phyloP scores from a whole-genome alignment of 2,113 vertebrate genomes.

The Mustela lutreola region DNA sequence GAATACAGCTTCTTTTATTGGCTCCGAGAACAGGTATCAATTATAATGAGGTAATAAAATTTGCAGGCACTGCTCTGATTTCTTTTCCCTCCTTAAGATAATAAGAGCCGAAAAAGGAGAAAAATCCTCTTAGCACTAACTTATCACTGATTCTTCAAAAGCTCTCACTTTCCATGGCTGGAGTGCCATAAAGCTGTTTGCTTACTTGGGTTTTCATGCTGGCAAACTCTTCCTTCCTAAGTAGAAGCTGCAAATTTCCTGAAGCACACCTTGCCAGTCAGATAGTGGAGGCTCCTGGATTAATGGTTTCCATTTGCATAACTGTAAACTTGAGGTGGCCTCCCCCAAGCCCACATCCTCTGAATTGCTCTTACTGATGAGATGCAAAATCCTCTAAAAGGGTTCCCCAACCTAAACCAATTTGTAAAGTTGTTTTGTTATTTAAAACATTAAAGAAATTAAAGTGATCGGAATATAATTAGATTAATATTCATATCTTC shows the following conservation, averaged over 20 bases:
- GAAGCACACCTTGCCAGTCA: constrained; percentile 83
- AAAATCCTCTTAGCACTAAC: constrained; percentile 50
- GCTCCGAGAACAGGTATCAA: constrained; percentile 70
- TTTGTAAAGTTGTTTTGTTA: constrained; percentile 89
- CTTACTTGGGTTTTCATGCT: constrained; percentile 48
- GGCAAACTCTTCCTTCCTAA: constrained; percentile 68
- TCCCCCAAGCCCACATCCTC: constrained; percentile 82
- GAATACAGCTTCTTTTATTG: constrained; percentile 73
- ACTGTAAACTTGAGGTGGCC: constrained; percentile 84
- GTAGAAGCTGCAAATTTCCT: constrained; percentile 73
- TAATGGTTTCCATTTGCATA: constrained; percentile 88
- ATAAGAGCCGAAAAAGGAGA: constrained; percentile 49
- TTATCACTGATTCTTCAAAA: constrained; percentile 59
- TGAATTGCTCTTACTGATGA: constrained; percentile 90
- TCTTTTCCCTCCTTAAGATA: constrained; percentile 42
- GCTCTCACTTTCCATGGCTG: background rate
- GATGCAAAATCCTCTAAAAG: constrained; percentile 91
- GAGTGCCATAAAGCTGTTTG: constrained; percentile 66
- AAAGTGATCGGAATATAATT: constrained; percentile 92
- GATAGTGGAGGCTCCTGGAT: constrained; percentile 78
- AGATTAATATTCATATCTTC: constrained; percentile 97
- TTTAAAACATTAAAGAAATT: constrained; percentile 93
- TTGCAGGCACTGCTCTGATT: constrained; percentile 65
- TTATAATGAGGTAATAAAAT: constrained; percentile 79
- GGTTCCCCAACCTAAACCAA: constrained; percentile 91